Evolutionary conservation across 2,888 invertebrate species (phyloP).

Genomic region (Punctoribates punctum): DNA sequence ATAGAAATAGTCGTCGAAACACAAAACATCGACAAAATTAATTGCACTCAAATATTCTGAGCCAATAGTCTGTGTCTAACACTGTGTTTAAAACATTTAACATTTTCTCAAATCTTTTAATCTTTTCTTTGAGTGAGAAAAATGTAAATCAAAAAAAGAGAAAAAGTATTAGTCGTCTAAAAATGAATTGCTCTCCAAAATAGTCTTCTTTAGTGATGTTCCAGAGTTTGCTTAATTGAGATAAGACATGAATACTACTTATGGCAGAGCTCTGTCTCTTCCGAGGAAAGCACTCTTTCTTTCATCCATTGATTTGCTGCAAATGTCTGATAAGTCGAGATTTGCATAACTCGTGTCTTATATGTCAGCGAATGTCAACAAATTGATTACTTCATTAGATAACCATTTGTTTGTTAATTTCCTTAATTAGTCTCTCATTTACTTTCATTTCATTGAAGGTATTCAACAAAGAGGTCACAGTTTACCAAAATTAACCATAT

Average conservation of each 20-base stretch:
- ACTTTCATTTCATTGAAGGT: too few species aligned
- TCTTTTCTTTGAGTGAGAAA: not conserved
- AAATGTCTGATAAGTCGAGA: slow-evolving; percentile 1
- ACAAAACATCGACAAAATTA: not conserved
- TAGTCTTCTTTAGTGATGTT: not conserved
- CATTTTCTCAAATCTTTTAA: not conserved
- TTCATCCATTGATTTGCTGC: not conserved
- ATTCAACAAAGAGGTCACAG: too few species aligned
- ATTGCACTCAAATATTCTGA: not conserved
- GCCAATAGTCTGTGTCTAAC: not conserved
- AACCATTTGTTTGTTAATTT: too few species aligned
- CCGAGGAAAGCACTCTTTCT: not conserved
- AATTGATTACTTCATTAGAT: too few species aligned
- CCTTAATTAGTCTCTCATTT: too few species aligned
- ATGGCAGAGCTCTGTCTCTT: not conserved
- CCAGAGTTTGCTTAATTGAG: not conserved
- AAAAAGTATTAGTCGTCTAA: not conserved
- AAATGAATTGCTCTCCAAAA: not conserved
- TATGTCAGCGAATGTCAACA: too few species aligned
- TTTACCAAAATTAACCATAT: too few species aligned
- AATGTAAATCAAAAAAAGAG: not conserved
- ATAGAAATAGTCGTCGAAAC: not conserved
- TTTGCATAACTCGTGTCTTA: slow-evolving; percentile 16
- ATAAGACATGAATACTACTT: not conserved
- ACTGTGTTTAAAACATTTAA: not conserved